phyloP scores from a whole-genome alignment of 1,140 invertebrate genomes.

The Drosophila suzukii region DNA sequence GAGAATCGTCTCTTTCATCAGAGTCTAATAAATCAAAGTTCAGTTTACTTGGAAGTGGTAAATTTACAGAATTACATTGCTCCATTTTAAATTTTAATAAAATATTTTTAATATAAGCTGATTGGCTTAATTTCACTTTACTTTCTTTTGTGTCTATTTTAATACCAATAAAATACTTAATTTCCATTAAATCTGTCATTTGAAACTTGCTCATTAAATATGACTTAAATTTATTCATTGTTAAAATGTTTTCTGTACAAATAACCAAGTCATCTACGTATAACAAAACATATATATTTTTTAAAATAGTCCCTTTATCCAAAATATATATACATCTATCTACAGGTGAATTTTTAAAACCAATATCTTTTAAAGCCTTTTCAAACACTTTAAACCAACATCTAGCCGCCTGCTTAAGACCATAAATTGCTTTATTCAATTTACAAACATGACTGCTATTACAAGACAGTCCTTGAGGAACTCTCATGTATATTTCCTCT shows the following conservation, averaged over 20 bases:
- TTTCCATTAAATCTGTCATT: slow-evolving; percentile 8
- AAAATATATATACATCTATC: too few species aligned
- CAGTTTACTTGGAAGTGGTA: neutral
- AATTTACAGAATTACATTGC: neutral
- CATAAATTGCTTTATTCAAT: too few species aligned
- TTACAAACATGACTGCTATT: too few species aligned
- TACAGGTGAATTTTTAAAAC: too few species aligned
- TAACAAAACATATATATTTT: slow-evolving; percentile 4
- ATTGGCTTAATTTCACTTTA: neutral
- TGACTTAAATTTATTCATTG: slow-evolving; percentile 1
- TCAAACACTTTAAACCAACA: too few species aligned
- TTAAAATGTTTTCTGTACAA: neutral
- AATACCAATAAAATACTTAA: slow-evolving; percentile 1
- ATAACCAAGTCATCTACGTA: slow-evolving; percentile 7
- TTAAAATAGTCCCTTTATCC: slow-evolving; percentile 2
- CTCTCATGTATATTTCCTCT: too few species aligned
- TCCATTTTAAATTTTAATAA: neutral
- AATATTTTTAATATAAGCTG: neutral
- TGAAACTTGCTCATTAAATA: neutral
- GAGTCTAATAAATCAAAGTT: slow-evolving; percentile 1
- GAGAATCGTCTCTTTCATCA: neutral
- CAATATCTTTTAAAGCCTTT: too few species aligned
- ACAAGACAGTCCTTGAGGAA: too few species aligned
- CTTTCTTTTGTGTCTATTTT: neutral
- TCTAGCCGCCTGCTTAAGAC: too few species aligned